These are phyloP conservation scores for Leucopsar rothschildi DNA, from an alignment of 2,113 vertebrate species.

Conservation along the genomic window DNA sequence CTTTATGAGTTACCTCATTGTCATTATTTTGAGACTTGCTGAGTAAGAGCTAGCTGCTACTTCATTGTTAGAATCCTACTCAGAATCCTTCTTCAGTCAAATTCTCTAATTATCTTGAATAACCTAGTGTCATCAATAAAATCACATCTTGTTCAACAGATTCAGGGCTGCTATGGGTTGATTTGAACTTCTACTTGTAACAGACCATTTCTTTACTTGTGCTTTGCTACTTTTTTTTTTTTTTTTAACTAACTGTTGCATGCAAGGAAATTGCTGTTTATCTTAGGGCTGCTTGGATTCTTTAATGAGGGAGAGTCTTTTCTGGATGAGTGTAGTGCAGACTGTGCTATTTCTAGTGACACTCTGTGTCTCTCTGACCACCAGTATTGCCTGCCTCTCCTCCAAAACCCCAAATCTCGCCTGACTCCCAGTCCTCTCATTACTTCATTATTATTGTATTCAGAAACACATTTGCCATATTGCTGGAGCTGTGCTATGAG, in stretches of 20 bases:
- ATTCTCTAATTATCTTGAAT: not conserved
- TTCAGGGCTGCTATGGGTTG: not conserved
- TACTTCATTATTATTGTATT: not conserved
- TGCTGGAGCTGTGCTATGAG: not conserved
- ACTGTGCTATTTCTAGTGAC: not conserved
- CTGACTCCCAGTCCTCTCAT: not conserved
- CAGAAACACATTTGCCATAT: not conserved
- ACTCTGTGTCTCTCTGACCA: rapidly evolving
- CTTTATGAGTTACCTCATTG: not conserved
- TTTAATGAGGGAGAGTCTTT: not conserved
- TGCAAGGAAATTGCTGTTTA: not conserved
- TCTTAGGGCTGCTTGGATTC: not conserved
- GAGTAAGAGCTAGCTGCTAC: not conserved
- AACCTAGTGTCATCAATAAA: not conserved
- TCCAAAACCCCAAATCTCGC: not conserved
- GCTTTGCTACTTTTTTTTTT: not conserved
- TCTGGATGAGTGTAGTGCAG: not conserved
- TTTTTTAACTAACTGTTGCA: not conserved
- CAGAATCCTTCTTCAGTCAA: not conserved
- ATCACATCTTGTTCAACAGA: not conserved
- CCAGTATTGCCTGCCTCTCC: not conserved
- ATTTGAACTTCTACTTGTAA: not conserved
- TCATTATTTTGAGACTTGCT: not conserved
- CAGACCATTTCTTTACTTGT: not conserved
- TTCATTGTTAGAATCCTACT: not conserved